Base-by-base conservation (phyloP, 2,113 vertebrate species). In the Carassius gibelio region DNA sequence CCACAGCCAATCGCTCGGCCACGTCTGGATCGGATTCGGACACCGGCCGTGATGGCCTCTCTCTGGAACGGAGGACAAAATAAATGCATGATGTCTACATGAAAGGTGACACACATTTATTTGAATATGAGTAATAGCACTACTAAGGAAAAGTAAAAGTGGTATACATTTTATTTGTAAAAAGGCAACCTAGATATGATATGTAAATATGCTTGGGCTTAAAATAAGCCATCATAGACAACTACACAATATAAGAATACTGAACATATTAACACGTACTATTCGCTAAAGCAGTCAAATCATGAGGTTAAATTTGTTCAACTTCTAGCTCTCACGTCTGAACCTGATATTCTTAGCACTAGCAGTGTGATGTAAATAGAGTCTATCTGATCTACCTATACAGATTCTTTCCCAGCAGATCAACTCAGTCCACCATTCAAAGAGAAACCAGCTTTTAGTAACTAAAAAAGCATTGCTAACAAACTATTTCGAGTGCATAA, bases 1-100 rank as follows among this genome's bases (percentile, higher is more conserved):
- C 96, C 91, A 95, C 93, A 3, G 96, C 96, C 92, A 97, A 92
- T 1, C 94, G 95, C 90, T 97, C 96, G 0, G 95, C 95, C 77
- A 96, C 96, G 80, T 96, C 96, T 0, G 93, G 96, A 90, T 96
- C 94, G 0, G 93, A 95, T 89, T 97, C 96, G 0, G 90, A 94
- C 7, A 90, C 90, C 0, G 87, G 87, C 75, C 87, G 84, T 61
- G 80, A 87, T 0, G 87, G 75, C 7, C 89, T 90, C 84, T 95
- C 94, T 89, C 95, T 95, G 86, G n/a, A 36, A n/a, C 30, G 38
- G 30, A 87, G 26, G 15, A 55, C 30, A 4, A 13, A 55, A 75
- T 26, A 34, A 52, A 17, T 71, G 66, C 2, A 38, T 38, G 34
- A 38, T 4, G 0, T 38, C 17, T 8, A 68, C 7, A 8, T 17